Evolutionary conservation across 2,888 invertebrate species (phyloP), one percentile per base, ranked within the genome.

Genomic region (Phorcus lineatus): DNA sequence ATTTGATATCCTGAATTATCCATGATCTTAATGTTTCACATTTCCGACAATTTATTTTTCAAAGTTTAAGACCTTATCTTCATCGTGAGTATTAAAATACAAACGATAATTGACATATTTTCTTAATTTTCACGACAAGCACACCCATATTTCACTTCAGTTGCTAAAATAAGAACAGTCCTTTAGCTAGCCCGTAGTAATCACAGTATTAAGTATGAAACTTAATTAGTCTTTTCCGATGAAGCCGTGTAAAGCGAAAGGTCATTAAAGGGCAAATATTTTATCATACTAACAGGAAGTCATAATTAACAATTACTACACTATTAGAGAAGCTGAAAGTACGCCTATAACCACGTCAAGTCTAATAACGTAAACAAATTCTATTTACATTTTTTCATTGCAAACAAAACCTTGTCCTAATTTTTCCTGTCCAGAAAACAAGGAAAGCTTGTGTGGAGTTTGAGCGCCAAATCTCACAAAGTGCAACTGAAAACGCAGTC

Each of bases 401-500:
- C 47, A 47, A 47, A 47, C 47, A 47, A 47, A 47, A 47, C 4
- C 47, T 47, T 47, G 47, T 47, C 13, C 47, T 11, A 47, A 47
- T 47, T 47, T 47, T 47, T 47, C 47, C 47, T 47, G 47, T 47
- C 47, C 11, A 7, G 19, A 0, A 36, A 70, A 70, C 70, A 70
- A 70, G 40, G 70, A 40, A n/a, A 17, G n/a, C 70, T 40, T 36
- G 47, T 70, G 40, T 70, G 16, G 17, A 31, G 36, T 70, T 70
- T 31, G 36, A 70, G n/a, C 36, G 31, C 19, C 36, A 36, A 19
- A 40, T 40, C 70, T 31, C 3, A 70, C 70, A 70, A 40, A 70
- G 70, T 70, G 70, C 70, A 40, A 70, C 40, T 70, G 70, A 70
- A 70, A 70, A 40, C 70, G 17, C n/a, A 31, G 36, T 31, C n/a